Conservation (phyloP, 2,113 vertebrate genomes). For the Aegithalos caudatus region DNA sequence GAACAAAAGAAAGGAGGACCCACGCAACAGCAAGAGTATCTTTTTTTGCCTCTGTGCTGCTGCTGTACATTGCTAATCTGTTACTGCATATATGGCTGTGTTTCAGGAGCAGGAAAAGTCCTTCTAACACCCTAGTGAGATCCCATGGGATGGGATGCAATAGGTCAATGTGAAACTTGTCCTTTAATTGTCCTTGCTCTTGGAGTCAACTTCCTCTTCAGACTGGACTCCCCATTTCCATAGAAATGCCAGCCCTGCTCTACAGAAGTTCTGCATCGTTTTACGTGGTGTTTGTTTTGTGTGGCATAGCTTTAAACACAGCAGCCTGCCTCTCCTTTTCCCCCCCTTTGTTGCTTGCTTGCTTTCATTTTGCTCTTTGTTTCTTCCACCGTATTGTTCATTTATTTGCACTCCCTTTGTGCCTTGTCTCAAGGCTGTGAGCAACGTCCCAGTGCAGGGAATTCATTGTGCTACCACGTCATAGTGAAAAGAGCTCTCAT, state of each 20-base stretch:
- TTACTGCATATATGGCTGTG: not conserved
- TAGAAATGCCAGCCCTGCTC: not conserved
- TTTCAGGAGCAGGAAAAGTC: not conserved
- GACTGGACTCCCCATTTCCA: not conserved
- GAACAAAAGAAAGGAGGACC: not conserved
- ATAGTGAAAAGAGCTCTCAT: not conserved
- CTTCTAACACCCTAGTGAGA: not conserved
- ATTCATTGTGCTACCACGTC: not conserved
- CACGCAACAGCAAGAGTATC: accelerated
- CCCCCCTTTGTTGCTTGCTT: not conserved
- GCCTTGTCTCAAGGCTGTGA: slow-evolving; percentile 26
- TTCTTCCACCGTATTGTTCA: slow-evolving; percentile 32
- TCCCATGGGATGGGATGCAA: not conserved
- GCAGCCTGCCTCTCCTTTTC: not conserved
- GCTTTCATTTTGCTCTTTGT: slow-evolving; percentile 33
- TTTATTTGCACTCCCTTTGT: slow-evolving; percentile 40
- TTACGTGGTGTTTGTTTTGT: not conserved
- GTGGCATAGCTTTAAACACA: not conserved
- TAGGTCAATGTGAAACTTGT: not conserved
- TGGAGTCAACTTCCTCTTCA: not conserved
- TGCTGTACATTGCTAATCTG: not conserved
- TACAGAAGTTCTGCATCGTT: slow-evolving; percentile 10
- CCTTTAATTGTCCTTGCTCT: not conserved
- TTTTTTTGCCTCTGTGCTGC: not conserved
- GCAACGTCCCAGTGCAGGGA: not conserved